These are phyloP conservation scores for Anagrus nilaparvatae DNA, from an alignment of 1,140 invertebrate genomes.

Conservation along the genomic window DNA sequence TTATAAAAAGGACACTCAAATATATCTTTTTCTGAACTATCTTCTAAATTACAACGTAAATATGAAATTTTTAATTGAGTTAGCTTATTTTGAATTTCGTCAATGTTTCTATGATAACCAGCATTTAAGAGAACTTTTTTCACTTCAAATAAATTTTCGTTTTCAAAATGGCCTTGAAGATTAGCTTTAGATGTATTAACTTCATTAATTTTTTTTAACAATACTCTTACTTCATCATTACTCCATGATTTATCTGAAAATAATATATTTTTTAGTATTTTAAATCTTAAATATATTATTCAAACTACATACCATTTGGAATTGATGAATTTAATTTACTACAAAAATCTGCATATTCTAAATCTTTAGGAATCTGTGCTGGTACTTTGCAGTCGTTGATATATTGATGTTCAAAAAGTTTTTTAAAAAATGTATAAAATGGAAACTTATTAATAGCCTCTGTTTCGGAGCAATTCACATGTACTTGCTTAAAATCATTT, in stretches of 20 bases:
- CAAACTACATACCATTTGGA: conserved; percentile 3
- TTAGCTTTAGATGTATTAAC: conserved; percentile 14
- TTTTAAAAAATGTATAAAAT: conserved; percentile 23
- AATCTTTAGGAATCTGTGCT: conserved; percentile 4
- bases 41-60: conserved; percentile 18
- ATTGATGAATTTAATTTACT: background rate
- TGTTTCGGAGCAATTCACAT: conserved; percentile 10
- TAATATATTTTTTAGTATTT: conserved; percentile 16
- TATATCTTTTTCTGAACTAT: conserved; percentile 14
- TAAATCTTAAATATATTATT: conserved; percentile 2
- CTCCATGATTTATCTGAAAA: conserved; percentile 19
- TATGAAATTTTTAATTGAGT: conserved; percentile 22
- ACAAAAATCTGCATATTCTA: conserved; percentile 8
- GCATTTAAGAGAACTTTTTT: conserved; percentile 14
- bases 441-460: conserved; percentile 24
- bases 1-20: conserved; percentile 23
- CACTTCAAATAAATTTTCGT: conserved; percentile 19
- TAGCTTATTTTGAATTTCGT: conserved; percentile 25
- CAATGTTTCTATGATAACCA: conserved; percentile 18
- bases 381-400: background rate
- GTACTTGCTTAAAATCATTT: conserved; percentile 17
- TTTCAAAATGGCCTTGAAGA: conserved; percentile 20
- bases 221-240: conserved; percentile 20
- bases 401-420: conserved; percentile 17
- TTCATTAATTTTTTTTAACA: conserved; percentile 19